phyloP scores from a whole-genome alignment of 2,113 vertebrate genomes.

The Scolopax mira region DNA sequence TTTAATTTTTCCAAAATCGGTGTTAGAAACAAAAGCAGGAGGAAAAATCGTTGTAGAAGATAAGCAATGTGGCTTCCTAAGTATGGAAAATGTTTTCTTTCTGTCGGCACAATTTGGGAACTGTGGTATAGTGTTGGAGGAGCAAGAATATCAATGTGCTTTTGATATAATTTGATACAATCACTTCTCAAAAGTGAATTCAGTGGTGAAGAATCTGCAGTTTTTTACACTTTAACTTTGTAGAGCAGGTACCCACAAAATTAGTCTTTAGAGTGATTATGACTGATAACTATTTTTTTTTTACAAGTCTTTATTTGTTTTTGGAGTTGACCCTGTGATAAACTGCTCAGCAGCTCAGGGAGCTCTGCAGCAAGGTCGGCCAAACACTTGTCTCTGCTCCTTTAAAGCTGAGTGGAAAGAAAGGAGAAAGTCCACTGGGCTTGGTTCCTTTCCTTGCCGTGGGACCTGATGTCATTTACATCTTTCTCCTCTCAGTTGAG shows the following conservation, averaged over 20 bases:
- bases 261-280: background rate
- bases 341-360: background rate
- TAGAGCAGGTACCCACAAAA: background rate
- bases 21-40: background rate
- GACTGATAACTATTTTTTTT: background rate
- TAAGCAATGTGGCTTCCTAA: background rate
- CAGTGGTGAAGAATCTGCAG: background rate
- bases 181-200: background rate
- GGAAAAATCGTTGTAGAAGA: background rate
- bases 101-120: background rate
- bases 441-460: background rate
- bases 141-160: background rate
- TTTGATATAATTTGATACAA: background rate
- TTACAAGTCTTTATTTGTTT: background rate
- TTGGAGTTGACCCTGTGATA: background rate
- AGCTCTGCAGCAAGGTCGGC: background rate
- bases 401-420: background rate
- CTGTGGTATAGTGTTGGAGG: background rate
- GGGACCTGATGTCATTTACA: background rate
- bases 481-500: background rate
- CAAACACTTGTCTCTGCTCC: background rate
- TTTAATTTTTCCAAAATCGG: background rate
- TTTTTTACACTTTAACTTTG: background rate
- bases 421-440: background rate
- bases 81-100: background rate